Conservation (phyloP, 2,888 invertebrate genomes). For the Pseudoips prasinana region DNA sequence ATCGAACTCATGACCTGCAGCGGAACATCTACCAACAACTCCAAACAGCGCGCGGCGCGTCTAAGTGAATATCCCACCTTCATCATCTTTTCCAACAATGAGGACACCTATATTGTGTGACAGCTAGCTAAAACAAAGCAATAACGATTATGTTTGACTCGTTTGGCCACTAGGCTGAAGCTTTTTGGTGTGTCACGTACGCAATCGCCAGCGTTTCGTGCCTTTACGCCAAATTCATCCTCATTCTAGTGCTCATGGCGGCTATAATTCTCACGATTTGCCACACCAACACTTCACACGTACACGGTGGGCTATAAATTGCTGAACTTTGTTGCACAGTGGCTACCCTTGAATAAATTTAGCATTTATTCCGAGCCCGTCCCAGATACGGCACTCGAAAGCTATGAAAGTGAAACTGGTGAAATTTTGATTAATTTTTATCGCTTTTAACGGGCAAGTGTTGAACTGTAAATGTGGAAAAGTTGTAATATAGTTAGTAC, state of each 20-base stretch:
- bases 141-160: too few relatives aligned
- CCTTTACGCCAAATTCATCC: too few relatives aligned
- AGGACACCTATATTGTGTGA: too few relatives aligned
- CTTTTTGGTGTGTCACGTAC: too few relatives aligned
- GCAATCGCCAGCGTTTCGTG: too few relatives aligned
- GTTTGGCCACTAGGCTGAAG: too few relatives aligned
- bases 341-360: conserved; percentile 48
- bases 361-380: conserved; percentile 32
- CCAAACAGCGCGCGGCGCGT: too few relatives aligned
- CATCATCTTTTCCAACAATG: too few relatives aligned
- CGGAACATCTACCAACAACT: too few relatives aligned
- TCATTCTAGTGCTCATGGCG: not conserved
- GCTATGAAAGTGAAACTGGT: conserved; percentile 24
- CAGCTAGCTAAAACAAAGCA: too few relatives aligned
- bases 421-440: conserved; percentile 23
- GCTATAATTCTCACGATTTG: not conserved
- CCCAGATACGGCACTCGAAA: conserved; percentile 4
- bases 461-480: conserved; percentile 2
- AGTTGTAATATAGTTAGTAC: not conserved
- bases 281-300: conserved; percentile 12
- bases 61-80: too few relatives aligned
- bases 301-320: conserved; percentile 36
- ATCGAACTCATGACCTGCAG: too few relatives aligned
- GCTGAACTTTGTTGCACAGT: conserved; percentile 40
- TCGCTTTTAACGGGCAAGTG: not conserved